A percentile compares a stretch with the other conserved stretches of the same genome.
Evolutionary conservation across 1,140 invertebrate species (phyloP).

Genomic region (Amyelois transitella): DNA sequence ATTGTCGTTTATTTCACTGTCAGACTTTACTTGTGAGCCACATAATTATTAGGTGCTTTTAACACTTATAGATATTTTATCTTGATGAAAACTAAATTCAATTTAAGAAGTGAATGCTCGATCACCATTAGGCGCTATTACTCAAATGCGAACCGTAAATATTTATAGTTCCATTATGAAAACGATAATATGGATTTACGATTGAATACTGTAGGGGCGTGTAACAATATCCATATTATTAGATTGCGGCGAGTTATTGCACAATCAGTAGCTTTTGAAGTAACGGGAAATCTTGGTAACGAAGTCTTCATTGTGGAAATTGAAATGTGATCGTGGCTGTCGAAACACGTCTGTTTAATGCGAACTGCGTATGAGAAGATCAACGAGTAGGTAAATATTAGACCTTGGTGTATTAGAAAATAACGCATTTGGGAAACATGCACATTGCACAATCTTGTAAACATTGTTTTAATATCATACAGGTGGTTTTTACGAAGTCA

Average conservation of each 20-base stretch:
- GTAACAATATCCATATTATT: conserved; percentile 52
- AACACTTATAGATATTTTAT: too few species aligned
- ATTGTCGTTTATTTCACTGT: too few species aligned
- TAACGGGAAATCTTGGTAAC: conserved; percentile 38
- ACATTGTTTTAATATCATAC: too few species aligned
- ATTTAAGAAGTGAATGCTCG: not conserved
- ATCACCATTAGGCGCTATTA: conserved; percentile 18
- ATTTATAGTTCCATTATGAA: conserved; percentile 24
- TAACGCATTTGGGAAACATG: too few species aligned
- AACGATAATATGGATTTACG: conserved; percentile 31
- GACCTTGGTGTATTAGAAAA: too few species aligned
- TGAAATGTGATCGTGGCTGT: conserved; percentile 38
- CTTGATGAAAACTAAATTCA: too few species aligned
- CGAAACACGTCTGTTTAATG: not conserved
- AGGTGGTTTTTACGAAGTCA: too few species aligned
- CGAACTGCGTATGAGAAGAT: too few species aligned
- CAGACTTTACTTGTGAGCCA: too few species aligned
- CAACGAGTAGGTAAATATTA: too few species aligned
- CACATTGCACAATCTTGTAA: too few species aligned
- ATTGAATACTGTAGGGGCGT: conserved; percentile 28
- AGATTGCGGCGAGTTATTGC: conserved; percentile 32
- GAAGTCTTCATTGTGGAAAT: conserved; percentile 35
- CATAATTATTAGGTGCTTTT: too few species aligned
- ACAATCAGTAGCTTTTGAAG: conserved; percentile 48
- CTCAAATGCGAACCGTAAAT: conserved; percentile 20